These are phyloP conservation scores for Acleris sparsana DNA, from an alignment of 2,888 invertebrate species.

Conservation along the genomic window DNA sequence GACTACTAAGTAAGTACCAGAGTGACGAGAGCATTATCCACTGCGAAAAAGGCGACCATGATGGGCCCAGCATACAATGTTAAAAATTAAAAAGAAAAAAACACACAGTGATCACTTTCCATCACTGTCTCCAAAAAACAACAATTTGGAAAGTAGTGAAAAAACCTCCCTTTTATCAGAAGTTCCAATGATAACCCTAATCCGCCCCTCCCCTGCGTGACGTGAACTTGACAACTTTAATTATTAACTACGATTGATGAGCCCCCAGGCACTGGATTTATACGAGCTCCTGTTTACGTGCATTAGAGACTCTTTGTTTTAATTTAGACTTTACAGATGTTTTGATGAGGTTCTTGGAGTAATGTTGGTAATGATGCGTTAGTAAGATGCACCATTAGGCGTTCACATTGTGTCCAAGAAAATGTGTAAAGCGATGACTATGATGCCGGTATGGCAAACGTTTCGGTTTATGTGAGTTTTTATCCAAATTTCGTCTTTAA, in stretches of 20 bases:
- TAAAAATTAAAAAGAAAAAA: too few species aligned
- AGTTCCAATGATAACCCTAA: conserved; percentile 34
- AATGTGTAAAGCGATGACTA: too few species aligned
- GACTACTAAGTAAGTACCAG: too few species aligned
- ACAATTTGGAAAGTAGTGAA: neutral
- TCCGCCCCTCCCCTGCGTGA: conserved; percentile 36
- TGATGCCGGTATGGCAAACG: too few species aligned
- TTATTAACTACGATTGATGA: conserved; percentile 74
- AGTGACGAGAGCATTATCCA: too few species aligned
- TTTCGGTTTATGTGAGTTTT: too few species aligned
- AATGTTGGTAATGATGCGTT: neutral
- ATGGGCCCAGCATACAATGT: too few species aligned
- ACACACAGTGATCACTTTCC: too few species aligned
- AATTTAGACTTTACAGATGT: conserved; percentile 34
- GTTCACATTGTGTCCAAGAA: conserved; percentile 3
- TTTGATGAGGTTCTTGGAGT: conserved; percentile 24
- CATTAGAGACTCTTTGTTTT: conserved; percentile 33
- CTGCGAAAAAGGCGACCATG: too few species aligned
- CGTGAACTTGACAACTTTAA: conserved; percentile 49
- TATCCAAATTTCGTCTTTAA: too few species aligned
- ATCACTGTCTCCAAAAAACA: neutral
- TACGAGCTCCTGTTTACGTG: conserved; percentile 31
- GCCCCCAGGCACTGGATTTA: conserved; percentile 48
- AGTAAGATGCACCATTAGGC: neutral
- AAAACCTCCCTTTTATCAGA: conserved; percentile 21